Base-by-base conservation (phyloP, 2,113 vertebrate genomes). In the Clupea harengus region DNA sequence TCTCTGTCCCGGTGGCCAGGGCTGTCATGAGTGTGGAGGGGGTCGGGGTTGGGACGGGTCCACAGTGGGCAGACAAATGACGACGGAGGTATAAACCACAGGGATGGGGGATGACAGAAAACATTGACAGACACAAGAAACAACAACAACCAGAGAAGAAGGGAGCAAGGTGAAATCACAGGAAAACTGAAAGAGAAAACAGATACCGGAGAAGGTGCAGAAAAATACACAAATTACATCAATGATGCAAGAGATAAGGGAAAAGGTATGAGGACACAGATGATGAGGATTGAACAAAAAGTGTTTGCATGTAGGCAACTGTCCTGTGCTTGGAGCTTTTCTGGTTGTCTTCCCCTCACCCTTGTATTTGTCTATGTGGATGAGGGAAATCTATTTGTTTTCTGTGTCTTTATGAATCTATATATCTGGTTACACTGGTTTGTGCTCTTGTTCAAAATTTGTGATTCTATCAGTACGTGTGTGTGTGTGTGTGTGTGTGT, bases 1-100 rank as follows among this genome's bases (percentile, higher is more conserved):
- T 90, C 91, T 91, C 94, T 90, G 91, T 91, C 91, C 87, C 82
- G 88, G 75, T 8, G 60, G 2, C n/a, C 60, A 11, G 83, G 54
- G 81, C 85, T 80, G 50, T 81, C 81, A 28, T 39, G 52, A 0
- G n/a, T 81, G 46, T 22, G 13, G 32, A 82, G 44, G n/a, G 47
- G 28, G 44, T 17, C 47, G 81, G 50, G 50, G n/a, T 44, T 15
- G 22, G 18, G 50, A 2, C n/a, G 11, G 45, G 67, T 28, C 32
- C 25, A 13, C 10, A 32, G 28, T 3, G 10, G 67, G 67, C 28
- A 32, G 28, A 75, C 25, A 10, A 57, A 78, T 39, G 39, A 39
- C 39, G 39, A 39, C 67, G 8, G 82, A 82, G 28, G 32, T 13
- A 28, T 64, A 67, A 81, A 67, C 80, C 80, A 81, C 17, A 20